Conservation (phyloP, 2,888 invertebrate genomes). For the Embidobia sp. region DNA sequence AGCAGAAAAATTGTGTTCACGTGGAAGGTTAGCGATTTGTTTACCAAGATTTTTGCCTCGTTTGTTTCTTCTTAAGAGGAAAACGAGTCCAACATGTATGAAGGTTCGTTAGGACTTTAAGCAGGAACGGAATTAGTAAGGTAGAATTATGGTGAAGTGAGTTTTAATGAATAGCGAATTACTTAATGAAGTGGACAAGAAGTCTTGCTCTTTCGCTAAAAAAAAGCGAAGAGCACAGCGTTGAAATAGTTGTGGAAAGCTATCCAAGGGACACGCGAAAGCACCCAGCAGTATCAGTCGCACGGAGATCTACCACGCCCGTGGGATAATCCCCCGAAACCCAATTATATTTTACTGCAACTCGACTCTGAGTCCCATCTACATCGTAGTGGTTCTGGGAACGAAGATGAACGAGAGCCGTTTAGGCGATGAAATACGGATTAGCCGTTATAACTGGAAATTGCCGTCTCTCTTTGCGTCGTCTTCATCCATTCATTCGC, state of each 20-base stretch:
- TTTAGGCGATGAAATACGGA: slow-evolving; percentile 80
- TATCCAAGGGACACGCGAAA: slow-evolving; percentile 64
- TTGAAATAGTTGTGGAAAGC: slow-evolving; percentile 59
- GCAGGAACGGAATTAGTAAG: not conserved
- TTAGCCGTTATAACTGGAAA: slow-evolving; percentile 81
- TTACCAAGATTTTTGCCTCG: too few species aligned
- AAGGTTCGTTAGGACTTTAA: too few species aligned
- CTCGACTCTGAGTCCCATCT: slow-evolving; percentile 80
- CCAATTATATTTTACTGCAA: slow-evolving; percentile 82
- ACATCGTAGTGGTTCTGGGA: slow-evolving; percentile 69
- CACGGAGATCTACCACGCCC: slow-evolving; percentile 80
- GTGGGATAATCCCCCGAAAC: slow-evolving; percentile 81
- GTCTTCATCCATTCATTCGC: slow-evolving; percentile 68
- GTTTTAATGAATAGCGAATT: slow-evolving; percentile 49
- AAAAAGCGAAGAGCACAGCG: slow-evolving; percentile 4
- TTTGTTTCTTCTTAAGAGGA: too few species aligned
- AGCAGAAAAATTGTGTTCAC: too few species aligned
- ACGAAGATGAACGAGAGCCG: slow-evolving; percentile 76
- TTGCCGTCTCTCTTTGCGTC: slow-evolving; percentile 74
- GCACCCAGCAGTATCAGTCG: slow-evolving; percentile 69
- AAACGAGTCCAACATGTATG: too few species aligned
- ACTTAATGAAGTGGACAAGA: slow-evolving; percentile 56
- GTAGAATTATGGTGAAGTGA: slow-evolving; percentile 6
- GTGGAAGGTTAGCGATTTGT: too few species aligned
- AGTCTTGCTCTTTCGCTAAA: slow-evolving; percentile 36